Conservation (phyloP, 1,140 invertebrate genomes). For the Sitodiplosis mosellana region DNA sequence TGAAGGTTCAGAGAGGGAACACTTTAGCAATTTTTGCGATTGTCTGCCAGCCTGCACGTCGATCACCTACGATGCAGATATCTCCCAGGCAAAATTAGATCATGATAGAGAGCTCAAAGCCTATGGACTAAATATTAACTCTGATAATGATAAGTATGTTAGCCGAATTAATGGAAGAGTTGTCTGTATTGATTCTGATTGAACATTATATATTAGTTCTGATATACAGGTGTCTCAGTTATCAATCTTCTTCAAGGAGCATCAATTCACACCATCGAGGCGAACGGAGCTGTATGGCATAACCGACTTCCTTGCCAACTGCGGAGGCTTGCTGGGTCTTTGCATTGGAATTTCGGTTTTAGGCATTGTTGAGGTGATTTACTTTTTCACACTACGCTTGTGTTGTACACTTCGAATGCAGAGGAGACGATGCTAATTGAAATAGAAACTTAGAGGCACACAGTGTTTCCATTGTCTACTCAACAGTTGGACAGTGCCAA, state of each 20-base stretch:
- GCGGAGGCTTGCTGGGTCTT: constrained; percentile 34
- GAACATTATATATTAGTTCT: constrained; percentile 1
- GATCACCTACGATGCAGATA: constrained; percentile 43
- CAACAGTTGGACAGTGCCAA: too few species aligned
- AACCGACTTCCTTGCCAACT: constrained; percentile 35
- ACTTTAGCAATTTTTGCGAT: too few species aligned
- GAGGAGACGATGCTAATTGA: too few species aligned
- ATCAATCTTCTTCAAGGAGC: constrained; percentile 31
- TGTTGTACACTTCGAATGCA: constrained; percentile 24
- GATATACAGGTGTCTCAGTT: constrained; percentile 19
- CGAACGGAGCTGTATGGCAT: constrained; percentile 32
- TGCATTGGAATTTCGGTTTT: constrained; percentile 37
- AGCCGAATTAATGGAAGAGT: background rate
- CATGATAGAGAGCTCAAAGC: constrained; percentile 30
- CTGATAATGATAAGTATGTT: too few species aligned
- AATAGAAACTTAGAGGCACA: too few species aligned
- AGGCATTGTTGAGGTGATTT: constrained; percentile 34
- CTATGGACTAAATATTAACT: too few species aligned
- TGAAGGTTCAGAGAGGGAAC: constrained; percentile 15
- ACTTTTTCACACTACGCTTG: constrained; percentile 30
- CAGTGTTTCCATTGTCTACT: too few species aligned
- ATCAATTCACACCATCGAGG: constrained; percentile 29
- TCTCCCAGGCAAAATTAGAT: constrained; percentile 42
- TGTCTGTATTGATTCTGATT: too few species aligned
- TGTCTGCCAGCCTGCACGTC: constrained; percentile 48